Evolutionary conservation across 2,888 invertebrate genomes (phyloP).

Genomic region (Allygus modestus): DNA sequence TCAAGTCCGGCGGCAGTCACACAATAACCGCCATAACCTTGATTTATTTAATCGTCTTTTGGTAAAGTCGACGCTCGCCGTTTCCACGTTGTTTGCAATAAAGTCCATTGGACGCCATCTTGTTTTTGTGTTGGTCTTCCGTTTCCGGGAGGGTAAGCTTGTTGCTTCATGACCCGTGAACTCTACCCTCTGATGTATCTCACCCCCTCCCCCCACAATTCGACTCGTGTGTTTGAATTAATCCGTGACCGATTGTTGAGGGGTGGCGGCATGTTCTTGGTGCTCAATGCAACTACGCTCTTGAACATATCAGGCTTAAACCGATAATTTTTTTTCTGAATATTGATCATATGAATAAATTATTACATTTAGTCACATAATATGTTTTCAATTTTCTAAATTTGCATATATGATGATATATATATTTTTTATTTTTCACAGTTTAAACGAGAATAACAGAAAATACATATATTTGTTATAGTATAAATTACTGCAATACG

Average conservation of each 20-base stretch:
- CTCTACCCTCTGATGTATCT: conserved; percentile 30
- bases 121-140: conserved; percentile 52
- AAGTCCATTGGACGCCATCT: conserved; percentile 59
- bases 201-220: background rate
- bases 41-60: conserved; percentile 55
- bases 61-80: conserved; percentile 41
- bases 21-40: conserved; percentile 25
- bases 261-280: no score
- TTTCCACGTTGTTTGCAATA: conserved; percentile 56
- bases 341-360: no score
- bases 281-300: no score
- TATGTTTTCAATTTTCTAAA: no score
- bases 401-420: no score
- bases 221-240: background rate
- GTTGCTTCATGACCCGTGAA: conserved; percentile 63
- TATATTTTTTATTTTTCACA: no score
- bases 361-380: no score
- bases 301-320: no score
- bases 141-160: conserved; percentile 58
- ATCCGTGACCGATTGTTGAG: conserved; percentile 11
- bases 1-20: conserved; percentile 16
- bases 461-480: no score
- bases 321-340: no score
- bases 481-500: no score
- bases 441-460: no score